Percentiles rank a stretch among this genome's conserved stretches.
These are phyloP conservation scores for Drosophila stalkeri DNA, from an alignment of 2,888 invertebrate species.

Conservation along the genomic window DNA sequence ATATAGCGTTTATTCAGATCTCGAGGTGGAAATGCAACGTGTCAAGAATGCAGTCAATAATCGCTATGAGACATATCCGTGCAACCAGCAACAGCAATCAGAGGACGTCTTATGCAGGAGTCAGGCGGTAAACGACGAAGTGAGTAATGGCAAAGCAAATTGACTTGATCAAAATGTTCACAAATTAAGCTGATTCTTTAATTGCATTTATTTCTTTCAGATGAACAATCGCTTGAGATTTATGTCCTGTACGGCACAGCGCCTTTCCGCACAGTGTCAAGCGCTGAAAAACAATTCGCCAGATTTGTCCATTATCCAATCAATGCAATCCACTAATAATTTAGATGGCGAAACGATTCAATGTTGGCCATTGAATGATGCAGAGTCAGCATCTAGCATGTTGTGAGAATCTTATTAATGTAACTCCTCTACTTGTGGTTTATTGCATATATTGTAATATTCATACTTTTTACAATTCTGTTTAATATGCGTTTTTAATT, in stretches of 20 bases:
- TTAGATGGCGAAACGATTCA: background rate
- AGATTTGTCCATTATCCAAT: background rate
- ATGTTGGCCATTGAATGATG: background rate
- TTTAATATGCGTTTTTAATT: constrained; percentile 1
- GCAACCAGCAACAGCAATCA: background rate
- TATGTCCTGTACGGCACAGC: constrained; percentile 61
- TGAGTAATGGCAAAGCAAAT: constrained; percentile 43
- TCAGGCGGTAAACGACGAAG: constrained; percentile 34
- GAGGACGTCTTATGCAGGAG: background rate
- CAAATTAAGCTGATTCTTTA: background rate
- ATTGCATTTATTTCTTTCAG: constrained; percentile 47
- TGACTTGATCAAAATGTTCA: background rate
- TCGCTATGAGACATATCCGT: background rate
- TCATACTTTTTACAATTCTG: constrained; percentile 11
- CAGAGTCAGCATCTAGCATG: background rate
- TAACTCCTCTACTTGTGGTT: constrained; percentile 1
- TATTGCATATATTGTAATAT: background rate
- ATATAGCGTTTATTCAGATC: constrained; percentile 55
- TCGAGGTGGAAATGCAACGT: constrained; percentile 68
- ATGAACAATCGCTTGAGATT: constrained; percentile 60
- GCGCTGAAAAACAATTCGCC: constrained; percentile 5
- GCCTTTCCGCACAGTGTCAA: constrained; percentile 58
- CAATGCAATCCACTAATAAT: background rate
- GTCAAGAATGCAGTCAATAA: constrained; percentile 52
- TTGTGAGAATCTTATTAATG: background rate